A percentile compares a stretch with the other conserved stretches of the same genome.
phyloP scores from a whole-genome alignment of 2,797 vertebrate species.

The Alcedo atthis region DNA sequence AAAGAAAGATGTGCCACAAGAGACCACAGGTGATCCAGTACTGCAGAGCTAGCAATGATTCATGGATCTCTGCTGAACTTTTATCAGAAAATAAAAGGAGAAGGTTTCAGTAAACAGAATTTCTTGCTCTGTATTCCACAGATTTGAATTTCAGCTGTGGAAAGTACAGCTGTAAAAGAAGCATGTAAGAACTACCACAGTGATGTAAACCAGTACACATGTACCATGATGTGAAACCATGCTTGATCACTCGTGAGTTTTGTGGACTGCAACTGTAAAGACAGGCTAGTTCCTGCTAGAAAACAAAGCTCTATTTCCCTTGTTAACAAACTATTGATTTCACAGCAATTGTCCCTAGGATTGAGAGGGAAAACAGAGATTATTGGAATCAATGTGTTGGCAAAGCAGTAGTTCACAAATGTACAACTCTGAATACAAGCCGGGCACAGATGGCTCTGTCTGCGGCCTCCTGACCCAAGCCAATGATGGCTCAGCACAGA shows the following conservation, averaged over 20 bases:
- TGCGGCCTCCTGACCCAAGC: neutral
- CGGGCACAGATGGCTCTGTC: neutral
- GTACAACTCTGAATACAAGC: neutral
- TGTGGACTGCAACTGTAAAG: neutral
- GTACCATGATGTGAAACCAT: neutral
- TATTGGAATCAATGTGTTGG: neutral
- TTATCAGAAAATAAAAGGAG: neutral
- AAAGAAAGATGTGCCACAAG: neutral
- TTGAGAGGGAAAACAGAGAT: neutral
- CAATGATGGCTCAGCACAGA: neutral
- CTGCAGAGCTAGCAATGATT: neutral
- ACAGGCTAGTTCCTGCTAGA: neutral
- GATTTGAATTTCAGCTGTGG: neutral
- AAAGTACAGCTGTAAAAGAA: neutral
- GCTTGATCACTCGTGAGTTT: neutral
- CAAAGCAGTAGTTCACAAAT: neutral
- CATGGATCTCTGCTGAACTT: neutral
- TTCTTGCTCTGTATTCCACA: neutral
- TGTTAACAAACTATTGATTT: neutral
- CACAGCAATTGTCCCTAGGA: neutral
- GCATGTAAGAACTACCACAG: neutral
- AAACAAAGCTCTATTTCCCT: neutral
- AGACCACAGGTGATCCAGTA: neutral
- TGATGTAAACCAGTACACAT: accelerated
- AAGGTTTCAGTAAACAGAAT: neutral